These are phyloP conservation scores for Stenotaenia linearis DNA, from an alignment of 2,888 invertebrate species.

Conservation along the genomic window DNA sequence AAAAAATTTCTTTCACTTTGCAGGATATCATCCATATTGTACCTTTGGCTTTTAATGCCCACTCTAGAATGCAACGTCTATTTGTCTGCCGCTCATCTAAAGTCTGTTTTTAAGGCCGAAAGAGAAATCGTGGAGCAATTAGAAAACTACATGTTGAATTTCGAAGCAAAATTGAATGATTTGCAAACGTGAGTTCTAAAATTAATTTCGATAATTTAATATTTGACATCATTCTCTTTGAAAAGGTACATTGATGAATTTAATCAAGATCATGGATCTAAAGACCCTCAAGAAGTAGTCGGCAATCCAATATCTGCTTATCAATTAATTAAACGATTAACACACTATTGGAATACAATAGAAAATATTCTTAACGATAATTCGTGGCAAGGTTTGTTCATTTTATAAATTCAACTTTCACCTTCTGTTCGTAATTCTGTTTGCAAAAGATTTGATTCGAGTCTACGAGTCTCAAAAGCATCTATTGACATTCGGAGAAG, in stretches of 20 bases:
- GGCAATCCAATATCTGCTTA: slow-evolving; percentile 44
- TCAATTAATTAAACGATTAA: slow-evolving; percentile 43
- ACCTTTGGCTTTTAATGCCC: background rate
- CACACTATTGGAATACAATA: slow-evolving; percentile 41
- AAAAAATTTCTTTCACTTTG: no score
- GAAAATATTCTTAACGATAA: slow-evolving; percentile 11
- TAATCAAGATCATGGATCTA: slow-evolving; percentile 29
- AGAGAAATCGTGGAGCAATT: slow-evolving; percentile 39
- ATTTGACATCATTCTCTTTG: no score
- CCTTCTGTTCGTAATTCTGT: background rate
- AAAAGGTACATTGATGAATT: slow-evolving; percentile 33
- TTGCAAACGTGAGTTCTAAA: slow-evolving; percentile 39
- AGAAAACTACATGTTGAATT: slow-evolving; percentile 37
- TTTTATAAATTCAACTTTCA: background rate
- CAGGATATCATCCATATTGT: background rate
- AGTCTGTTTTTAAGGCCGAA: slow-evolving; percentile 38
- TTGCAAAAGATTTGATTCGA: background rate
- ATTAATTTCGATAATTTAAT: no score
- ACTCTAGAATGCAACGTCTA: slow-evolving; percentile 36
- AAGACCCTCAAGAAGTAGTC: slow-evolving; percentile 37
- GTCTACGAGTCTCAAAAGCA: background rate
- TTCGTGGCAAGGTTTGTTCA: slow-evolving; percentile 6
- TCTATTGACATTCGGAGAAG: slow-evolving; percentile 40
- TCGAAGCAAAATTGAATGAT: slow-evolving; percentile 37
- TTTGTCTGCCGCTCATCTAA: slow-evolving; percentile 37